These are phyloP conservation scores for Eristalis intricaria DNA, from an alignment of 2,888 invertebrate species.

Conservation along the genomic window DNA sequence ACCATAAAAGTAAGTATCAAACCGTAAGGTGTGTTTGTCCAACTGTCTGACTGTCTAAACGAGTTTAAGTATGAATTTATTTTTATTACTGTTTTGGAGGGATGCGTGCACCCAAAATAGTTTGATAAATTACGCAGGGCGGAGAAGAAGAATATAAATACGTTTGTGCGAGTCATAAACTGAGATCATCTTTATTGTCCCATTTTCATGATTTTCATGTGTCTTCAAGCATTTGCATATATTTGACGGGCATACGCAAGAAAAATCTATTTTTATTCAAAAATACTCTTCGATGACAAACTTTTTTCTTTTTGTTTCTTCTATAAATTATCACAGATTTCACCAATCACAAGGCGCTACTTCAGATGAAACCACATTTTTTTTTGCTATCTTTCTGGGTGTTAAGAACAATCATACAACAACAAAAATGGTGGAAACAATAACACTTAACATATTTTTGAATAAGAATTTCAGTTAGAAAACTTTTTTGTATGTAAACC, in stretches of 20 bases:
- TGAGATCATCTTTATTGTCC: constrained; percentile 62
- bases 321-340: constrained; percentile 15
- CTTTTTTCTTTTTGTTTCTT: constrained; percentile 7
- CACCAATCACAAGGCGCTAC: neutral
- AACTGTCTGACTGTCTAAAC: constrained; percentile 10
- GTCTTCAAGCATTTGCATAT: neutral
- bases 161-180: constrained; percentile 22
- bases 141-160: neutral
- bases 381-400: neutral
- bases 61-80: constrained; percentile 8
- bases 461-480: constrained; percentile 21
- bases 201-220: constrained; percentile 6
- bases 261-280: constrained; percentile 60
- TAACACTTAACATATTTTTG: constrained; percentile 20
- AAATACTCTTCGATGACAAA: constrained; percentile 48
- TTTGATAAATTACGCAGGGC: neutral
- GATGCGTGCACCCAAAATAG: constrained; percentile 41
- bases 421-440: neutral
- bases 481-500: constrained; percentile 43
- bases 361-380: neutral
- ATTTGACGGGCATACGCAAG: constrained; percentile 28
- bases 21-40: constrained; percentile 7
- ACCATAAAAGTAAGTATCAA: constrained; percentile 18
- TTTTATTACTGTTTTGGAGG: constrained; percentile 31
- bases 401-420: neutral